Base-by-base conservation (phyloP, 2,113 vertebrate species). In the Erinaceus europaeus region DNA sequence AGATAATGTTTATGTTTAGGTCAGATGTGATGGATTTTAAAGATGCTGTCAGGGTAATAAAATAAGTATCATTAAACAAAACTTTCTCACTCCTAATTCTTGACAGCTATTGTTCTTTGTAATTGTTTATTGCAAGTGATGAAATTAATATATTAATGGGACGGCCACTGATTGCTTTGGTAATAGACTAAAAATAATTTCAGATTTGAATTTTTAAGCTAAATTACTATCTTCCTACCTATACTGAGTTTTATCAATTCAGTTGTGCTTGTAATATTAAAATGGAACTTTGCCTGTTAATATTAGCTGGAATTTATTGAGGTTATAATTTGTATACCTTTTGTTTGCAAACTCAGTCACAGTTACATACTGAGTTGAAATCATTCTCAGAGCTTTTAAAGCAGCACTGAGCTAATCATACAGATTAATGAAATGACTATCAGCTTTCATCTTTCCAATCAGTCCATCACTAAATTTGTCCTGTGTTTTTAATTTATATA, bases 1-100 rank as follows among this genome's bases (percentile, higher is more conserved):
- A 69, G 74, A 9, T 84, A 42, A 73, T 76, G 50, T 80, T 89
- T 73, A 61, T 84, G 46, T 68, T 75, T 76, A 48, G 62, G 40
- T 80, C 46, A 68, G 25, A 32, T 61, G 25, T n/a, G 14, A n/a
- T 68, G 53, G 20, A 23, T 79, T 88, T 86, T 32, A 68, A 34
- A 84, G 40, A 59, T 53, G 40, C 65, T 79, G 9, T 57, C 48
- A 44, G 38, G 57, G 44, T 86, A 68, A 64, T 38, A 27, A 65
- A 55, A 68, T 53, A 53, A 57, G 48, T 40, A 34, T 36, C 12
- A 2, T 73, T 32, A 17, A 73, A 34, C 17, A n/a, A 36, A 29
- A 27, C 38, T 75, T 50, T 3, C 32, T 57, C 8, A 11, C 9
- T 14, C 68, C 32, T 71, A 2, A 29, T 76, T 65, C 67, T 48